Base-by-base conservation (phyloP, 2,888 invertebrate species). In the Halictus quadricinctus region DNA sequence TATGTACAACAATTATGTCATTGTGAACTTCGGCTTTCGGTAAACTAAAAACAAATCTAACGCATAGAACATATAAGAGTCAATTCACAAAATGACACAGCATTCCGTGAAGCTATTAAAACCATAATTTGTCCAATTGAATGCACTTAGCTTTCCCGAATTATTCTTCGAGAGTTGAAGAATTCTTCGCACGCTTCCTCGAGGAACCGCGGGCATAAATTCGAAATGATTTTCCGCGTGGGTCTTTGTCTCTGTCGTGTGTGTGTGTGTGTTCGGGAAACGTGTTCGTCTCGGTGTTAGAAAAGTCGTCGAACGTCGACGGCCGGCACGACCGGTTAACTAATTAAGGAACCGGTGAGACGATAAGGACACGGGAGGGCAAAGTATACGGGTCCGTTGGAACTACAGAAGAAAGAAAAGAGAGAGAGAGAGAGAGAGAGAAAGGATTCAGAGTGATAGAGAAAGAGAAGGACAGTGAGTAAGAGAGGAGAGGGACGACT, bases 271-370 rank as follows among this genome's bases (percentile, higher is more conserved):
- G 66, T 72, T 66, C 72, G 73, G 48, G 18, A 73, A 66, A 36
- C 72, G 60, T 75, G 76, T 74, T 84, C 73, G 72, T 54, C 50
- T 21, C n/a, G 69, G 79, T 36, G 84, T 84, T 81, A 81, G 81
- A 84, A 81, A 81, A 79, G 15, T 76, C 80, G 66, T 86, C 50
- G 79, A 72, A 48, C 58, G 70, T 54, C 72, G 74, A 77, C 66
- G 58, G 36, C 46, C 41, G 72, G 75, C 78, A 79, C 79, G 79
- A 83, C 78, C 78, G 83, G 70, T 84, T 84, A 83, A 81, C 79
- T 81, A 85, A 84, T 85, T 88, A 85, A 84, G 76, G 77, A 78
- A 83, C 80, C 75, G 76, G 25, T 21, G 66, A 29, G 41, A 79
- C 76, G 85, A 81, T 80, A 85, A 85, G 58, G 79, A 36, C 72